Conservation (phyloP, 2,888 invertebrate species). For the Pyralis farinalis region DNA sequence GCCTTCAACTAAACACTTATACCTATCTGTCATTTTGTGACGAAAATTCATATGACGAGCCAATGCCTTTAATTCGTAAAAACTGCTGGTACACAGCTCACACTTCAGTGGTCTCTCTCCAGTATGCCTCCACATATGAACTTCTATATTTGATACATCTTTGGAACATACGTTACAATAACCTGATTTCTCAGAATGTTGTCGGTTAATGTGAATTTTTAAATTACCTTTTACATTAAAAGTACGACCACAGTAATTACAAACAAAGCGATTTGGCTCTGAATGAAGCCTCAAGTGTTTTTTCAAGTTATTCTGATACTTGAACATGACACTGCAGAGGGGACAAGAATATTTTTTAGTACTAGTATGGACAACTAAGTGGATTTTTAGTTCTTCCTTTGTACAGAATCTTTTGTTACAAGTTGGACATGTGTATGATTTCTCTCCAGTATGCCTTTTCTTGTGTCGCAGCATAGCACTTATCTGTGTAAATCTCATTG, state of each 20-base stretch:
- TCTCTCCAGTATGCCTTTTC: constrained; percentile 47
- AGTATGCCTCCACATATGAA: constrained; percentile 78
- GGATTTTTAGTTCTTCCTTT: constrained; percentile 53
- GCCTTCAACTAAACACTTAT: constrained; percentile 48
- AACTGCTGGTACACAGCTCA: constrained; percentile 55
- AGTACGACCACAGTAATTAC: constrained; percentile 58
- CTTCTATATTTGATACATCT: constrained; percentile 73
- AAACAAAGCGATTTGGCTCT: constrained; percentile 49
- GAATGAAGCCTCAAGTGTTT: constrained; percentile 67
- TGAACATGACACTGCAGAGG: constrained; percentile 66
- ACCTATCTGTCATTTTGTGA: constrained; percentile 54
- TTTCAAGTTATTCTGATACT: constrained; percentile 70
- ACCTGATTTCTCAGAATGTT: constrained; percentile 78
- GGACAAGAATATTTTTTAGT: constrained; percentile 52
- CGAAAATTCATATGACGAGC: constrained; percentile 61
- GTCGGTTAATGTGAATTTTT: constrained; percentile 70
- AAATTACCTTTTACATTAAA: constrained; percentile 73
- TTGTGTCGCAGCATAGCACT: constrained; percentile 51
- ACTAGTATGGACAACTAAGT: constrained; percentile 46
- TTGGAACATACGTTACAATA: constrained; percentile 72
- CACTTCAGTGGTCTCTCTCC: constrained; percentile 69
- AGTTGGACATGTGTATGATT: constrained; percentile 41
- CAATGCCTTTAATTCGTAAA: constrained; percentile 47
- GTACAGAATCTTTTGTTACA: constrained; percentile 58
- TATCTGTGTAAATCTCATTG: constrained; percentile 48